Percentiles rank a stretch among this genome's conserved stretches.
Conservation (phyloP, 2,113 vertebrate genomes). For the Nettapus auritus region DNA sequence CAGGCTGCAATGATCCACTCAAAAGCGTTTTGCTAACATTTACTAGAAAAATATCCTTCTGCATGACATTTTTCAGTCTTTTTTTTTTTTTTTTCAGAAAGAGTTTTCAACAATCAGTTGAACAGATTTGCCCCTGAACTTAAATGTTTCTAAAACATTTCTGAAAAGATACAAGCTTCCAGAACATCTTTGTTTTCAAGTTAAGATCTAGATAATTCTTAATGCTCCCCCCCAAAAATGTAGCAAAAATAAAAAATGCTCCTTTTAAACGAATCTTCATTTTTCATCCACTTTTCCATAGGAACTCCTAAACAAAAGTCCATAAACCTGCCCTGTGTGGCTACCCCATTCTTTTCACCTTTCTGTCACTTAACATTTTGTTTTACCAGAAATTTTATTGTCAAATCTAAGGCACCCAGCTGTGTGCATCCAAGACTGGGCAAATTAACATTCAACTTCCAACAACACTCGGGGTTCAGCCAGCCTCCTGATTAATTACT, state of each 20-base stretch:
- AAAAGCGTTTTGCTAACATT: background rate
- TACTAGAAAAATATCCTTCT: background rate
- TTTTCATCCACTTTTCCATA: background rate
- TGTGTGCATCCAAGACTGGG: background rate
- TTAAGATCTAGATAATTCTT: background rate
- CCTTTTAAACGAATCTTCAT: background rate
- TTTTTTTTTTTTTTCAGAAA: too few relatives aligned
- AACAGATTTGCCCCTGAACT: background rate
- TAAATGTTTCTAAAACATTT: background rate
- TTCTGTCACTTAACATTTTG: background rate
- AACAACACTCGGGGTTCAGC: background rate
- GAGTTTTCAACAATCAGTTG: background rate
- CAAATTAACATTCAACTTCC: background rate
- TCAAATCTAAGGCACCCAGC: background rate
- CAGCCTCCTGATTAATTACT: slow-evolving; percentile 6
- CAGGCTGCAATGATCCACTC: background rate
- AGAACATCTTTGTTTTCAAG: background rate
- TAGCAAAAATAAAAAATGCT: background rate
- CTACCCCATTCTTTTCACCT: background rate
- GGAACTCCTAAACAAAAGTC: background rate
- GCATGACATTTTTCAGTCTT: background rate
- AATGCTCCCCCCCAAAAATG: fast-evolving
- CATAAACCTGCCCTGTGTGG: background rate
- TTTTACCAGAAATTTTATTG: background rate
- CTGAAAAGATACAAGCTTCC: background rate